phyloP scores from a whole-genome alignment of 1,140 invertebrate genomes.

The Drosophila eugracilis region DNA sequence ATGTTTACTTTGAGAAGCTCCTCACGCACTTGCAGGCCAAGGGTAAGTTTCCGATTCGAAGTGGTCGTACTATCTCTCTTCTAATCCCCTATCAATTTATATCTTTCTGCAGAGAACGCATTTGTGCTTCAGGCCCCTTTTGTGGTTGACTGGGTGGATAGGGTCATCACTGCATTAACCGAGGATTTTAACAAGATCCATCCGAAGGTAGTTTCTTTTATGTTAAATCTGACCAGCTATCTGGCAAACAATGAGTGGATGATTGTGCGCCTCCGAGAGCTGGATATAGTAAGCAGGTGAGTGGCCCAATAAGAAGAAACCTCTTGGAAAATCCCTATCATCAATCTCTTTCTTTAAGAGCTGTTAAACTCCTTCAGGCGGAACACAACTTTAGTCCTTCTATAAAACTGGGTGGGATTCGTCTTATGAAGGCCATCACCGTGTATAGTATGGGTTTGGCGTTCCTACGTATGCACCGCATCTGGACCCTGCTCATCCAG shows the following conservation, averaged over 20 bases:
- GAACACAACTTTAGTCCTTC: slow-evolving; percentile 83
- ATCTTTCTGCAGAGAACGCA: slow-evolving; percentile 52
- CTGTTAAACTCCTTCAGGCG: slow-evolving; percentile 53
- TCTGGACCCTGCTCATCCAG: slow-evolving; percentile 86
- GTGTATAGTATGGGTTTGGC: slow-evolving; percentile 86
- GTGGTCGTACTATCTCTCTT: slow-evolving; percentile 10
- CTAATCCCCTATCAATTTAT: neutral
- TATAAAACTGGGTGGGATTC: slow-evolving; percentile 87
- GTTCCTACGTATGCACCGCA: slow-evolving; percentile 86
- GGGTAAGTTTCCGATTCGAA: slow-evolving; percentile 47
- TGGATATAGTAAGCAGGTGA: slow-evolving; percentile 69
- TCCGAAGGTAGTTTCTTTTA: slow-evolving; percentile 80
- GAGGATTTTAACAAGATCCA: slow-evolving; percentile 65
- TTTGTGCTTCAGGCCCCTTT: slow-evolving; percentile 65
- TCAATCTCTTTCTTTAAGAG: slow-evolving; percentile 30
- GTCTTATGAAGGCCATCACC: slow-evolving; percentile 86
- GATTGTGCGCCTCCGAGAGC: slow-evolving; percentile 64
- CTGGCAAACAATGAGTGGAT: slow-evolving; percentile 74
- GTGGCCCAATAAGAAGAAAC: neutral
- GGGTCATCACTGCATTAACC: slow-evolving; percentile 60
- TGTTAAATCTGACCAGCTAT: slow-evolving; percentile 80
- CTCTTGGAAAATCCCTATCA: neutral
- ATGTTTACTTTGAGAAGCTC: slow-evolving; percentile 86
- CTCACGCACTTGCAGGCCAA: slow-evolving; percentile 85
- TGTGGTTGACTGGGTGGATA: slow-evolving; percentile 74